Percentiles rank a stretch among this genome's conserved stretches.
phyloP scores from a whole-genome alignment of 2,113 vertebrate species.

The Siniperca knerii region DNA sequence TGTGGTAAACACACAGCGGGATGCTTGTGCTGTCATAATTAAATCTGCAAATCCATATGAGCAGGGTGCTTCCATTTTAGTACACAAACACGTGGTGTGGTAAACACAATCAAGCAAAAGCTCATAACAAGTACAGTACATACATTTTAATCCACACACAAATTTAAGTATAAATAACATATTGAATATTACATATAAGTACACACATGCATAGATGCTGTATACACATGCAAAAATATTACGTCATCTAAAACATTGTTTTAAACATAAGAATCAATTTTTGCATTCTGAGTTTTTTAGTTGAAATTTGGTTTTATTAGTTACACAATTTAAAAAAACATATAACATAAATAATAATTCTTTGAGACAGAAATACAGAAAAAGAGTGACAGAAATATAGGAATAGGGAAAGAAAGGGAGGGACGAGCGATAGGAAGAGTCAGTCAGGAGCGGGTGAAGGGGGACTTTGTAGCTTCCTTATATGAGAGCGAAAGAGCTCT shows the following conservation, averaged over 20 bases:
- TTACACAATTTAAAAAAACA: background rate
- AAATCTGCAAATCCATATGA: constrained; percentile 81
- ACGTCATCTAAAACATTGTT: background rate
- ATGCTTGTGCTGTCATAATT: constrained; percentile 79
- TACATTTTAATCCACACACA: background rate
- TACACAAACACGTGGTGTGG: constrained; percentile 55
- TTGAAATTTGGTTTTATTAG: background rate
- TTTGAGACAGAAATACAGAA: background rate
- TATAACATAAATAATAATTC: background rate
- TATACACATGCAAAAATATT: background rate
- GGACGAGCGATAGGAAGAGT: background rate
- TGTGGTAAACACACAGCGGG: constrained; percentile 81
- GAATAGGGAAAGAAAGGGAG: background rate
- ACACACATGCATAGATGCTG: background rate
- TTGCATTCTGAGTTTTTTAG: background rate
- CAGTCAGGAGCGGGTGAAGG: background rate
- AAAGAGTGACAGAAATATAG: background rate
- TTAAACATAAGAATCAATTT: background rate
- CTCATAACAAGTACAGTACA: background rate
- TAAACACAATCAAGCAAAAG: constrained; percentile 36
- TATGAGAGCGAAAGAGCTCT: constrained; percentile 63
- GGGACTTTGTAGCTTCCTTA: constrained; percentile 58
- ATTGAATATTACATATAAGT: background rate
- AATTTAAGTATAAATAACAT: background rate
- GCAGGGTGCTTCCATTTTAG: constrained; percentile 57